These are phyloP conservation scores for Perca fluviatilis DNA, from an alignment of 2,113 vertebrate genomes.

Conservation along the genomic window DNA sequence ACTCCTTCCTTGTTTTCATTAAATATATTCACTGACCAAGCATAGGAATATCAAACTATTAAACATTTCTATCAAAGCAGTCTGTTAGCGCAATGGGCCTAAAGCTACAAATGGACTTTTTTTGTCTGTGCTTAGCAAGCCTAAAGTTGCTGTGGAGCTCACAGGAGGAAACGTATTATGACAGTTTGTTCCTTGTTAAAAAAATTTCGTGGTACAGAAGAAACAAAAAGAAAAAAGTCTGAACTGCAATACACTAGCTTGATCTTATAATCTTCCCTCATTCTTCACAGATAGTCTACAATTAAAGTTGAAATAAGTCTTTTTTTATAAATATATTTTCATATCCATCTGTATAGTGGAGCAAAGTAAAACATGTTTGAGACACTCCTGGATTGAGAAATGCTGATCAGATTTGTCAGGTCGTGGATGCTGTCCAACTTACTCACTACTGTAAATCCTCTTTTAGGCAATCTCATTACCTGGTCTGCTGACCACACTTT, in stretches of 20 bases:
- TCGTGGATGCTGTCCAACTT: neutral
- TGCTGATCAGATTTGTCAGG: neutral
- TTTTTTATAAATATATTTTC: neutral
- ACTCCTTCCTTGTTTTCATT: neutral
- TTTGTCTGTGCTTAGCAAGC: neutral
- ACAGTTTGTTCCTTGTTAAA: conserved; percentile 3
- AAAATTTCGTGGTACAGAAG: neutral
- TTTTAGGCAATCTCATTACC: neutral
- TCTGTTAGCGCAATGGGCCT: conserved; percentile 4
- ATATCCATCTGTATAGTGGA: neutral
- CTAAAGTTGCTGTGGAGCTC: neutral
- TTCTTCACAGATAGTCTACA: neutral
- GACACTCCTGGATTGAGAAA: neutral
- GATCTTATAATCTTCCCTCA: neutral
- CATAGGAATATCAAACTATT: conserved; percentile 32
- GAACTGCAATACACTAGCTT: neutral
- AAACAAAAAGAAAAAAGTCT: neutral
- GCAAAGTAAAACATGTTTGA: neutral
- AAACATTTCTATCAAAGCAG: conserved; percentile 39
- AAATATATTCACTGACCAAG: conserved; percentile 10
- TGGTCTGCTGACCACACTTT: neutral
- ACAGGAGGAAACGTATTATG: neutral
- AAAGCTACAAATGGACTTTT: conserved; percentile 20
- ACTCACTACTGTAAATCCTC: neutral
- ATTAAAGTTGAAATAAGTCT: neutral